phyloP scores from a whole-genome alignment of 2,888 invertebrate species.

The Euclidia mi region DNA sequence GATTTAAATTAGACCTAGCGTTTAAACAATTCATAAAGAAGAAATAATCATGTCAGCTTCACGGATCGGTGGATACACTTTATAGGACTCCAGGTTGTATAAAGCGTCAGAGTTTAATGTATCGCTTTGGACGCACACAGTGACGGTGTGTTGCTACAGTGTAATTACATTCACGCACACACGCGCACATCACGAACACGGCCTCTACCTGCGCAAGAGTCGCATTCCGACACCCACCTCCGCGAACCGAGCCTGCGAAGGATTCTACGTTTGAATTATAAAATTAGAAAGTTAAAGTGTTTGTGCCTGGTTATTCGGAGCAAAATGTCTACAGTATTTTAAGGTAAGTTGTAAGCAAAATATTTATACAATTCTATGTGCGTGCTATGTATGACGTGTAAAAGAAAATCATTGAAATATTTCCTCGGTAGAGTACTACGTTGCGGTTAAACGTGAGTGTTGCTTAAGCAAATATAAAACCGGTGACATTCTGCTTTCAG shows the following conservation, averaged over 20 bases:
- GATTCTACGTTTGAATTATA: conserved; percentile 70
- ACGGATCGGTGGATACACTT: conserved; percentile 33
- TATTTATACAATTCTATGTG: not conserved
- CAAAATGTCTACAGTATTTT: conserved; percentile 61
- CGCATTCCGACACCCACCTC: conserved; percentile 86
- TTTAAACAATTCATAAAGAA: conserved; percentile 36
- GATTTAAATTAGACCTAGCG: conserved; percentile 5
- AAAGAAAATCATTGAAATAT: conserved; percentile 17
- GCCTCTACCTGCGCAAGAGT: conserved; percentile 86
- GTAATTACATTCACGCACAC: conserved; percentile 75
- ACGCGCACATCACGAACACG: conserved; percentile 59
- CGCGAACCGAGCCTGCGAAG: conserved; percentile 80
- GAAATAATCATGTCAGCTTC: conserved; percentile 34
- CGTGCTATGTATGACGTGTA: not conserved
- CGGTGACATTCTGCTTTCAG: not conserved
- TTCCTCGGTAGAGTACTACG: conserved; percentile 51
- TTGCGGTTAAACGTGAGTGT: conserved; percentile 19
- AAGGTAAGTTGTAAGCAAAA: conserved; percentile 42
- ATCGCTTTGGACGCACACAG: conserved; percentile 58
- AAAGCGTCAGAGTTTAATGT: conserved; percentile 47
- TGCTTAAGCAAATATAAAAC: conserved; percentile 12
- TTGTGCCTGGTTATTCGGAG: conserved; percentile 57
- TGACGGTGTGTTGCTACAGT: conserved; percentile 64
- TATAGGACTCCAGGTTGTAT: conserved; percentile 32
- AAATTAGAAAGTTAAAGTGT: conserved; percentile 82